Evolutionary conservation across 2,113 vertebrate genomes (phyloP).

Genomic region (Pimephales promelas): DNA sequence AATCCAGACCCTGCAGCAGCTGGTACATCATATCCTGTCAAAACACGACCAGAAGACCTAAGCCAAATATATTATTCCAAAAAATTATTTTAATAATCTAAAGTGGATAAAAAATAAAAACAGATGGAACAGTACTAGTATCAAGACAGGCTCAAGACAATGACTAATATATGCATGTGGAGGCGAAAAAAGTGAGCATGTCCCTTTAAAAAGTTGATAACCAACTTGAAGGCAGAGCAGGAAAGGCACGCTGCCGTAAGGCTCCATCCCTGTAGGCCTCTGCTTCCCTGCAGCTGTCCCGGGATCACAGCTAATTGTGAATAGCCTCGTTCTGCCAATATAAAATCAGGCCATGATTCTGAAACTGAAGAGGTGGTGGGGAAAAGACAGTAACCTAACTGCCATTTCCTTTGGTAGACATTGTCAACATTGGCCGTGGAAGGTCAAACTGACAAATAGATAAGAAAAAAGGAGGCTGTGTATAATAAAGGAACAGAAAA

Average conservation of each 20-base stretch:
- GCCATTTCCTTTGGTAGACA: conserved; percentile 87
- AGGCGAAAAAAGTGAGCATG: conserved; percentile 59
- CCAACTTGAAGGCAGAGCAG: conserved; percentile 70
- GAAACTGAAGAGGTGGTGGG: neutral
- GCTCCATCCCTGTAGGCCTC: conserved; percentile 66
- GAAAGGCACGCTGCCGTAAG: conserved; percentile 73
- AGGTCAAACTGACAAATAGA: neutral
- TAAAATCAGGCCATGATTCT: conserved; percentile 75
- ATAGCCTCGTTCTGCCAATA: conserved; percentile 78
- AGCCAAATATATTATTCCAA: neutral
- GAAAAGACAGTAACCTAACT: conserved; percentile 68
- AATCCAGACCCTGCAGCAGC: conserved; percentile 95
- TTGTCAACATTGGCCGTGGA: conserved; percentile 55
- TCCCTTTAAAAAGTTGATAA: conserved; percentile 79
- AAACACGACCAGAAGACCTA: conserved; percentile 43
- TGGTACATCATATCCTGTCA: conserved; percentile 97
- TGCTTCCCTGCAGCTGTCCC: conserved; percentile 80
- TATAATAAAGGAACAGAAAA: conserved; percentile 55
- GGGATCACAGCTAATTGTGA: conserved; percentile 78
- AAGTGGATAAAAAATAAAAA: neutral
- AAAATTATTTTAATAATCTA: conserved; percentile 1
- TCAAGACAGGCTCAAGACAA: neutral
- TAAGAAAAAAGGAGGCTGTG: neutral
- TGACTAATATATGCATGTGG: neutral
- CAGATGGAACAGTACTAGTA: neutral